Evolutionary conservation across 2,888 invertebrate species (phyloP).

Genomic region (Eilema griseolum): DNA sequence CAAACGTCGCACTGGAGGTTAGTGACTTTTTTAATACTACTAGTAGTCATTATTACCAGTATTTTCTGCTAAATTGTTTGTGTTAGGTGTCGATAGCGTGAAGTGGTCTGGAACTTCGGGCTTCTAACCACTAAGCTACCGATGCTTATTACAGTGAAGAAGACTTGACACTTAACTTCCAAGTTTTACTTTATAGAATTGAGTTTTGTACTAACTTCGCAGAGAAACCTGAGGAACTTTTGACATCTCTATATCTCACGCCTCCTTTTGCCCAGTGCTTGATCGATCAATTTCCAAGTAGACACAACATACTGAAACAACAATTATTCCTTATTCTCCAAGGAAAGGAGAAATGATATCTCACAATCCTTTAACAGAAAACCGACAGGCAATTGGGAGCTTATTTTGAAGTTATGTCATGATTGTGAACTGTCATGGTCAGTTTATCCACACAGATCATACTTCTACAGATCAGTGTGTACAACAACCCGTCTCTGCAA

Average conservation of each 20-base stretch:
- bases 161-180: too few species aligned
- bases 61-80: too few species aligned
- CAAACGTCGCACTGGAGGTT: conserved; percentile 90
- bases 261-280: not conserved
- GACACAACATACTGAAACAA: not conserved
- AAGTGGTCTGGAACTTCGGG: too few species aligned
- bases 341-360: too few species aligned
- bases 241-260: too few species aligned
- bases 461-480: conserved; percentile 65
- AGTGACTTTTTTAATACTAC: conserved; percentile 46
- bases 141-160: not conserved
- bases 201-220: too few species aligned
- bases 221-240: too few species aligned
- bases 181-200: too few species aligned
- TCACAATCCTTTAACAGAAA: too few species aligned
- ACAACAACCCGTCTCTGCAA: conserved; percentile 74
- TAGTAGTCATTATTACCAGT: too few species aligned
- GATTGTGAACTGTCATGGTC: not conserved
- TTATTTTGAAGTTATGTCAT: not conserved
- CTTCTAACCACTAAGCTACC: not conserved
- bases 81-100: too few species aligned
- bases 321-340: too few species aligned
- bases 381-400: not conserved
- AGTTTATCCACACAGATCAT: not conserved
- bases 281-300: not conserved